Base-by-base conservation (phyloP, 30 jellyfish, hydroid and myxozoan species). In the Aurelia aurita region DNA sequence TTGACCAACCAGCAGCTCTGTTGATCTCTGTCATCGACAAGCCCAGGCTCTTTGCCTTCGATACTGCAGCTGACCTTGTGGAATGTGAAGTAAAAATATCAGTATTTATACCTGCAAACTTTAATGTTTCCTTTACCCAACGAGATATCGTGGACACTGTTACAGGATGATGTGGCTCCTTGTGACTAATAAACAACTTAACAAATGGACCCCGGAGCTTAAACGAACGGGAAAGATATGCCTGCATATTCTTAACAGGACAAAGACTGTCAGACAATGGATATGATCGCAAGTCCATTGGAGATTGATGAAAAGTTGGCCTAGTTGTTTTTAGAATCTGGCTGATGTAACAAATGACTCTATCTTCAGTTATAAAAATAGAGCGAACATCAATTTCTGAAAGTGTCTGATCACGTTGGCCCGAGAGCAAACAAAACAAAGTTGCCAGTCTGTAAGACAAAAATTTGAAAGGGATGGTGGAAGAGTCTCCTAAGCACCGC, bases 251-350 rank as follows among this genome's bases (percentile, higher is more conserved):
- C 14, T 26, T 18, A 18, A 79, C 83, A 32, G 45, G 54, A 46
- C 92, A 82, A 28, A 82, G 55, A 26, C 53, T 53, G 49, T 67
- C 53, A 51, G 49, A 29, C n/a, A 32, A 26, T 29, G 77, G 77
- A 58, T 19, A 69, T 23, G 77, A 32, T 0, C 76, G 5, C 69
- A 82, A 29, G 3, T 62, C 79, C 19, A 82, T 57, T 28, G 92
- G 92, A 27, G 51, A 69, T 49, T 43, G 87, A 57, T 82, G 92
- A 53, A 31, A 23, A 3, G 60, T 58, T 5, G 85, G 84, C 58
- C 76, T 80, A 14, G 91, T 64, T n/a, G 72, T 39, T 49, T 80
- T 80, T 29, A 62, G 22, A n/a, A 39, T 31, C 9, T 29, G 22
- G 14, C 18, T 20, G 18, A 78, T 58, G 63, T 26, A 78, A 45